phyloP scores from a whole-genome alignment of 2,113 vertebrate genomes.

The Brevimyrus niger region DNA sequence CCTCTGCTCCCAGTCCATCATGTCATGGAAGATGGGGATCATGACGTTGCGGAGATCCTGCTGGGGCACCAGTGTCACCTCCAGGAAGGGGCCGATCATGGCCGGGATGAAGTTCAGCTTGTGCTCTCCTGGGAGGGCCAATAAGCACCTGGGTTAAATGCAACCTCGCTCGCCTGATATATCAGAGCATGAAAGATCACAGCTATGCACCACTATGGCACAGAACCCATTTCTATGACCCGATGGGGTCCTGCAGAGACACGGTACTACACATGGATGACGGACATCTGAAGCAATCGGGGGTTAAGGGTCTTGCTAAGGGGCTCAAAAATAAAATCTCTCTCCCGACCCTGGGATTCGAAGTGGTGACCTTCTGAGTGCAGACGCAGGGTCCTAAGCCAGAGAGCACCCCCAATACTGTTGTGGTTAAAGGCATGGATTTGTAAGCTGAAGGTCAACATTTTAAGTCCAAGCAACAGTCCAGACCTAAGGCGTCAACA shows the following conservation, averaged over 20 bases:
- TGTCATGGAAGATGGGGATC: slow-evolving; percentile 99
- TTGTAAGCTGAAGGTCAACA: background rate
- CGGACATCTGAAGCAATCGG: background rate
- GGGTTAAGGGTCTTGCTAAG: background rate
- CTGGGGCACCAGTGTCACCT: slow-evolving; percentile 96
- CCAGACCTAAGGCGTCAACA: background rate
- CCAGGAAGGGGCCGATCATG: slow-evolving; percentile 92
- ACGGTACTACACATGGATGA: background rate
- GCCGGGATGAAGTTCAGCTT: slow-evolving; percentile 98
- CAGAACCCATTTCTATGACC: too few species aligned
- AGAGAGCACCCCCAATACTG: background rate
- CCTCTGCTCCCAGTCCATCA: slow-evolving; percentile 99
- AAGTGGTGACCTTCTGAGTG: background rate
- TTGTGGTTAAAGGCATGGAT: background rate
- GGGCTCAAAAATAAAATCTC: background rate
- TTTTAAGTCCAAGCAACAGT: background rate
- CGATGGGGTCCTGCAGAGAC: background rate
- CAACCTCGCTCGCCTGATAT: background rate
- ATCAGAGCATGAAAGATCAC: background rate
- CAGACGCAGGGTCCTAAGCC: background rate
- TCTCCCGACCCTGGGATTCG: background rate
- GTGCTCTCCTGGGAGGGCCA: slow-evolving; percentile 74
- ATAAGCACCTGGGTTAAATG: background rate
- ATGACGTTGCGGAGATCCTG: slow-evolving; percentile 94
- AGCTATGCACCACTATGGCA: too few species aligned